Evolutionary conservation across 1,140 invertebrate species (phyloP).

Genomic region (Atta colombica): DNA sequence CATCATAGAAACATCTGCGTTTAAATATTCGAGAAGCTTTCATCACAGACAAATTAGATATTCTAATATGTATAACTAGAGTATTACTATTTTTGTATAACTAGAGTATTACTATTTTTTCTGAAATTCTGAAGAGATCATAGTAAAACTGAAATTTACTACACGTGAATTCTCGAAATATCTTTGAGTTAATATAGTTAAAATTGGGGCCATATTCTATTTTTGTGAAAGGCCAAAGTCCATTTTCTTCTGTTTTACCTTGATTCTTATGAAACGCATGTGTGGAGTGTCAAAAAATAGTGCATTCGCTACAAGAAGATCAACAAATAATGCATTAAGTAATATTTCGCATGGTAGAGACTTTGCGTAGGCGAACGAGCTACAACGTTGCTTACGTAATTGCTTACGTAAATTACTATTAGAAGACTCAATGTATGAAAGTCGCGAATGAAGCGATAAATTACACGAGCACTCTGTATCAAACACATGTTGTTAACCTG

Average conservation of each 20-base stretch:
- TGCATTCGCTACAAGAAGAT: neutral
- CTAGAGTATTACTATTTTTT: neutral
- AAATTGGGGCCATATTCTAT: slow-evolving; percentile 16
- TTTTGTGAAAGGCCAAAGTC: slow-evolving; percentile 7
- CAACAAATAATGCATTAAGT: neutral
- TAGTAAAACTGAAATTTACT: neutral
- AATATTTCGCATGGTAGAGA: slow-evolving; percentile 9
- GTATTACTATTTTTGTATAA: neutral
- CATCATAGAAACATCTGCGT: neutral
- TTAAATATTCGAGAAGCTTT: neutral
- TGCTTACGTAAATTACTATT: slow-evolving; percentile 57
- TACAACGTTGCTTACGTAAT: slow-evolving; percentile 26
- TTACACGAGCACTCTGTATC: slow-evolving; percentile 6
- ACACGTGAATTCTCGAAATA: neutral
- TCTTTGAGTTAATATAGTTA: neutral
- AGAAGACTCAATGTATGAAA: neutral
- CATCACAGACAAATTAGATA: neutral
- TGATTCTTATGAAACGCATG: neutral
- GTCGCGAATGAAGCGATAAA: slow-evolving; percentile 2
- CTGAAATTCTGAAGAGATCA: neutral
- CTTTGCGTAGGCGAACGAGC: neutral
- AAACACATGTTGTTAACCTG: slow-evolving; percentile 6
- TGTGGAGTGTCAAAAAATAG: neutral
- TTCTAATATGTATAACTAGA: neutral
- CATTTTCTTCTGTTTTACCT: neutral